phyloP scores from a whole-genome alignment of 2,797 vertebrate species.

The Enteromius unitaeniatus region DNA sequence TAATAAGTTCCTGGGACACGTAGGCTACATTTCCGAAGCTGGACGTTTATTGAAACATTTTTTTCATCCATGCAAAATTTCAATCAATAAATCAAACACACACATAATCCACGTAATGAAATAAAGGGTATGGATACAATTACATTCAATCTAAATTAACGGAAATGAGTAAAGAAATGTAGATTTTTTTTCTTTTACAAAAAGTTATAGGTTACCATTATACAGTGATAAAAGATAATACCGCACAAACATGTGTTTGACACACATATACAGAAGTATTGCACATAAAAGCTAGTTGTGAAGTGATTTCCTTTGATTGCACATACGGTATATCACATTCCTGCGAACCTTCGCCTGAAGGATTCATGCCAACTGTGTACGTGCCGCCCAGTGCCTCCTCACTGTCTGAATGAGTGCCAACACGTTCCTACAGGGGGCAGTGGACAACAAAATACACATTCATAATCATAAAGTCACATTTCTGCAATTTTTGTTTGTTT shows the following conservation, averaged over 20 bases:
- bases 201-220: background rate
- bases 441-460: background rate
- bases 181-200: background rate
- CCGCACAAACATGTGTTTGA: background rate
- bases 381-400: slow-evolving; percentile 61
- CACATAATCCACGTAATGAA: background rate
- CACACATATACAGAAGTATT: background rate
- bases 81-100: background rate
- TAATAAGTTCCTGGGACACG: background rate
- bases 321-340: slow-evolving; percentile 26
- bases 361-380: slow-evolving; percentile 72
- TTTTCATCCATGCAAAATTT: background rate
- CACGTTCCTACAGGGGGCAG: slow-evolving; percentile 20
- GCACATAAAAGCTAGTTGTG: background rate
- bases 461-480: no score
- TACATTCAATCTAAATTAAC: no score
- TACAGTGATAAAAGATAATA: background rate
- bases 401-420: slow-evolving; percentile 10
- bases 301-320: background rate
- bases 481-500: background rate
- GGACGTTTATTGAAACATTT: no score
- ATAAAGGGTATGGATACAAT: no score
- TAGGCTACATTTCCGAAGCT: background rate
- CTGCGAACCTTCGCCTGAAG: slow-evolving; percentile 61
- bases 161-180: background rate